These are phyloP conservation scores for Gambusia yucatana DNA, from an alignment of 2,797 vertebrate genomes.

Conservation along the genomic window DNA sequence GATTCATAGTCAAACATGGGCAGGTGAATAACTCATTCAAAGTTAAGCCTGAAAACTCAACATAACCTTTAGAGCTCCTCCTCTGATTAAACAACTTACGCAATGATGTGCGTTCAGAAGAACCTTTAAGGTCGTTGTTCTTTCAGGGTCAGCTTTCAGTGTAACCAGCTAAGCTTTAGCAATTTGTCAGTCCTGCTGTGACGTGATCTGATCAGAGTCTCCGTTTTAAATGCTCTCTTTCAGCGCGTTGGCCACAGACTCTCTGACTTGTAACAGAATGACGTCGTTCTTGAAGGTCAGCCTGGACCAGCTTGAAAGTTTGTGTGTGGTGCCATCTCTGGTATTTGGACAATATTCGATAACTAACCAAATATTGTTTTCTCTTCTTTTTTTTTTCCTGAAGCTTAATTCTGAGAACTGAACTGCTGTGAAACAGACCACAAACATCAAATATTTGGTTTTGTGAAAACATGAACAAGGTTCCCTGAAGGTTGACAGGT, in stretches of 20 bases:
- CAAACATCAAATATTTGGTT: conserved; percentile 20
- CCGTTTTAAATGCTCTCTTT: conserved; percentile 13
- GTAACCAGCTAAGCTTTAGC: conserved; percentile 5
- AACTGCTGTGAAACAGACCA: background rate
- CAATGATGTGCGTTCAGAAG: conserved; percentile 15
- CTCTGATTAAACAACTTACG: conserved; percentile 4
- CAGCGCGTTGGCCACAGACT: conserved; percentile 21
- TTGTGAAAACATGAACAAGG: conserved; percentile 21
- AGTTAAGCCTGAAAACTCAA: conserved; percentile 13
- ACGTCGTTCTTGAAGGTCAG: conserved; percentile 31
- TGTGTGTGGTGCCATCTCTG: conserved; percentile 32
- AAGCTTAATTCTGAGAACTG: conserved; percentile 35
- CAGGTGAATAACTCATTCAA: background rate
- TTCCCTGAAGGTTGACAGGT: conserved; percentile 13
- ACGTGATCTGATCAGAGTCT: conserved; percentile 3
- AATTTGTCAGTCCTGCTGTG: conserved; percentile 15
- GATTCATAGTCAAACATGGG: conserved; percentile 1
- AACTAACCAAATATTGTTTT: conserved; percentile 12
- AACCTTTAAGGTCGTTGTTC: conserved; percentile 11
- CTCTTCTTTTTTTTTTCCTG: background rate
- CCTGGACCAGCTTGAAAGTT: conserved; percentile 23
- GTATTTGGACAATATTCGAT: conserved; percentile 48
- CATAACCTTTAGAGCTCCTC: conserved; percentile 8
- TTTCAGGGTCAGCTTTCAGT: conserved; percentile 10
- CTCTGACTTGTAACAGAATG: conserved; percentile 15